These are phyloP conservation scores for Lutjanus campechanus DNA, from an alignment of 2,797 vertebrate species.

Conservation along the genomic window DNA sequence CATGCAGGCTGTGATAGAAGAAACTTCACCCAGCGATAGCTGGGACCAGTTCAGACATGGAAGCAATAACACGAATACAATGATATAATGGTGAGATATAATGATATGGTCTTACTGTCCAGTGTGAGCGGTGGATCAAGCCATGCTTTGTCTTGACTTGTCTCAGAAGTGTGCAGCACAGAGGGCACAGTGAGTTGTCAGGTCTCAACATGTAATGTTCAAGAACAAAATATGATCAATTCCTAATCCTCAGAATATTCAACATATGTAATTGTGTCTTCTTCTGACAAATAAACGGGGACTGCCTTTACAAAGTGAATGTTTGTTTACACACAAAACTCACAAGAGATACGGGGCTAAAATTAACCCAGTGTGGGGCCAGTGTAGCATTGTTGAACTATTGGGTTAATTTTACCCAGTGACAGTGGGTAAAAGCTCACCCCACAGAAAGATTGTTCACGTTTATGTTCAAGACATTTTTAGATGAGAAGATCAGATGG, in stretches of 20 bases:
- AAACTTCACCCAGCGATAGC: constrained; percentile 14
- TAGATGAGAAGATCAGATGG: too few relatives aligned
- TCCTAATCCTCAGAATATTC: not conserved
- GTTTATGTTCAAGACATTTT: too few relatives aligned
- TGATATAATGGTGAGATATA: constrained; percentile 42
- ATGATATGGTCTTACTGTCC: constrained; percentile 13
- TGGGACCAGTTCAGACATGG: constrained; percentile 51
- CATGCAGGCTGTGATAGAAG: constrained; percentile 27
- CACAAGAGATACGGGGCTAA: too few relatives aligned
- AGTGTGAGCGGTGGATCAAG: constrained; percentile 24
- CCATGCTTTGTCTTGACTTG: constrained; percentile 20
- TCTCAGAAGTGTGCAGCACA: not conserved
- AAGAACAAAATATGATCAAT: constrained; percentile 12
- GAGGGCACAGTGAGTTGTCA: not conserved
- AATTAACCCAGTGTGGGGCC: too few relatives aligned
- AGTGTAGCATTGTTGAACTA: too few relatives aligned
- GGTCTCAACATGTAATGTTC: constrained; percentile 12
- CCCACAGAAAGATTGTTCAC: too few relatives aligned
- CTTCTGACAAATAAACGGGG: constrained; percentile 1
- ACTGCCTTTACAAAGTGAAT: not conserved
- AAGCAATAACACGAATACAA: constrained; percentile 42
- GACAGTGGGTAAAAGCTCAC: too few relatives aligned
- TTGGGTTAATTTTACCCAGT: too few relatives aligned
- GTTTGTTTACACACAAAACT: not conserved
- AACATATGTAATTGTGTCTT: not conserved